A percentile compares a stretch with the other conserved stretches of the same genome.
phyloP scores from a whole-genome alignment of 1,140 invertebrate genomes.

The Drosophila tropicalis region DNA sequence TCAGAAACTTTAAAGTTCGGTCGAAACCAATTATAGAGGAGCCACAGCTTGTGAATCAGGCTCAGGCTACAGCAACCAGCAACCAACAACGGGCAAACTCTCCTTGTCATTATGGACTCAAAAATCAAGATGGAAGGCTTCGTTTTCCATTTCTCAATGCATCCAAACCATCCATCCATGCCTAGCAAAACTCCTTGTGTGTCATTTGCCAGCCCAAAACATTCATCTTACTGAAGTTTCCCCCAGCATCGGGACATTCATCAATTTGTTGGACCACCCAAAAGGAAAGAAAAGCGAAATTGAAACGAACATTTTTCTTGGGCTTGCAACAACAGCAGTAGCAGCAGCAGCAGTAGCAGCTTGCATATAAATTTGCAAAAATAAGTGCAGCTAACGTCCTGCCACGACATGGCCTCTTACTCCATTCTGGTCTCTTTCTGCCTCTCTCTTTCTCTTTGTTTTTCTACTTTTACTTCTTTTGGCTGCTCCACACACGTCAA shows the following conservation, averaged over 20 bases:
- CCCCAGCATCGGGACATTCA: constrained; percentile 60
- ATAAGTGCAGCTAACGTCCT: constrained; percentile 54
- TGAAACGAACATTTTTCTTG: constrained; percentile 66
- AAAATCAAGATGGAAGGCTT: constrained; percentile 72
- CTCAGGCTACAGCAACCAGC: constrained; percentile 12
- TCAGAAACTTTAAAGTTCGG: constrained; percentile 36
- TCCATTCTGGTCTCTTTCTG: background rate
- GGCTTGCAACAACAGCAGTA: constrained; percentile 30
- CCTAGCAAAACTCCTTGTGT: constrained; percentile 54
- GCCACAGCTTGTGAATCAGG: background rate
- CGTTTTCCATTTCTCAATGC: background rate
- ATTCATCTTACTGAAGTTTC: constrained; percentile 74
- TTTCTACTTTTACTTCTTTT: constrained; percentile 11
- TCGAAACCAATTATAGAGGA: constrained; percentile 64
- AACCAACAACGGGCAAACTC: constrained; percentile 9
- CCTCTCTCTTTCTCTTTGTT: constrained; percentile 3
- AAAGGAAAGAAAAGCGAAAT: constrained; percentile 47
- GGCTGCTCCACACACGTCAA: constrained; percentile 74
- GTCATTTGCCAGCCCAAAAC: constrained; percentile 71
- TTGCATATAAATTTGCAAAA: constrained; percentile 74
- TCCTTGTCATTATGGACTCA: constrained; percentile 73
- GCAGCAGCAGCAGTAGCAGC: constrained; percentile 21
- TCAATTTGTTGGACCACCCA: constrained; percentile 65
- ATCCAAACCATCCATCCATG: constrained; percentile 2
- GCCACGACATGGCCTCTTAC: constrained; percentile 3